These are phyloP conservation scores for Glareola pratincola DNA, from an alignment of 2,113 vertebrate species.

Conservation along the genomic window DNA sequence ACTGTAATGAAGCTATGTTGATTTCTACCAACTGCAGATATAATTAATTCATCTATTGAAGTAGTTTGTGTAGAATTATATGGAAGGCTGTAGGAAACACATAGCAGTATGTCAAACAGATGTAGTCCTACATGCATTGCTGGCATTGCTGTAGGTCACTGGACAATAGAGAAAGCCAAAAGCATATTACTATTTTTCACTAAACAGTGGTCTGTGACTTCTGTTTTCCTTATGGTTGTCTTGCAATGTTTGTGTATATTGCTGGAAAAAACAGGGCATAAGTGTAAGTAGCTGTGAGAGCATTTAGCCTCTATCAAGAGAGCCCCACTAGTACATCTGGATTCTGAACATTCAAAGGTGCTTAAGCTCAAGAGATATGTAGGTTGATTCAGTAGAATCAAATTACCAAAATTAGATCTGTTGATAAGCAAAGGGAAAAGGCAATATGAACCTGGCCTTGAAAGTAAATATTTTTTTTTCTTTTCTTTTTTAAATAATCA, in stretches of 20 bases:
- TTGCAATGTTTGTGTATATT: neutral
- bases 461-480: neutral
- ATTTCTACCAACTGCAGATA: neutral
- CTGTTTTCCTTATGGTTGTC: neutral
- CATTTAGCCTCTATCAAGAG: neutral
- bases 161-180: neutral
- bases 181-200: neutral
- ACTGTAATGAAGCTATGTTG: neutral
- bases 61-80: neutral
- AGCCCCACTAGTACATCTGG: neutral
- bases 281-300: neutral
- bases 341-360: neutral
- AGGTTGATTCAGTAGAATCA: neutral
- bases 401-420: neutral
- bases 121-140: neutral
- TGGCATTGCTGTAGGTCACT: neutral
- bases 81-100: neutral
- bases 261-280: neutral
- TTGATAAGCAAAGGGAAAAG: neutral
- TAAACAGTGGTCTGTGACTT: neutral
- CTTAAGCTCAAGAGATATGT: neutral
- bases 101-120: neutral
- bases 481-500: neutral
- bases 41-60: neutral
- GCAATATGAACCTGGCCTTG: neutral